Conservation (phyloP, 2,888 invertebrate genomes). For the Idaea biselata region DNA sequence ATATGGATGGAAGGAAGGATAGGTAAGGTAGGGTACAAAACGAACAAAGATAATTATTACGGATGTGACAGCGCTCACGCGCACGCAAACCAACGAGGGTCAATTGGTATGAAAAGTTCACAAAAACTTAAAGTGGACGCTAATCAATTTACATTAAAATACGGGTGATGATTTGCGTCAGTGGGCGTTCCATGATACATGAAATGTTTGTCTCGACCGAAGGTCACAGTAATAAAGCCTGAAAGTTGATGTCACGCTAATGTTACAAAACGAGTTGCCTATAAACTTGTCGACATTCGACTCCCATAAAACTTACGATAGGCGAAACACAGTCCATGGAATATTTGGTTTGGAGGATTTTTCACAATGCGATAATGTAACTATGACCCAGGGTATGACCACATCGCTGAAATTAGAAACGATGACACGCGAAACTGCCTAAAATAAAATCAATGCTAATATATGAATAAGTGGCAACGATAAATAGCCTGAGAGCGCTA, state of each 20-base stretch:
- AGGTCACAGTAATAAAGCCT: constrained; percentile 29
- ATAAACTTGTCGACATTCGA: background rate
- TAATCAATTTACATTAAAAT: constrained; percentile 63
- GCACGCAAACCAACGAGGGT: constrained; percentile 52
- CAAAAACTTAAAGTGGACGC: constrained; percentile 61
- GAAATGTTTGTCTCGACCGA: constrained; percentile 32
- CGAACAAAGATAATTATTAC: constrained; percentile 9
- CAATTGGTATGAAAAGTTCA: constrained; percentile 65
- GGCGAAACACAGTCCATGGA: background rate
- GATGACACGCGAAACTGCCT: constrained; percentile 34
- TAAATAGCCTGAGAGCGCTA: constrained; percentile 23
- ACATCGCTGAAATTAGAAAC: constrained; percentile 47
- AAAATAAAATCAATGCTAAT: constrained; percentile 32
- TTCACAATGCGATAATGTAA: background rate
- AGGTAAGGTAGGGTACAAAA: background rate
- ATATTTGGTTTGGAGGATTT: background rate
- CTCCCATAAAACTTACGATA: background rate
- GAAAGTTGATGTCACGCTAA: background rate
- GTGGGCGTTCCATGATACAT: constrained; percentile 48
- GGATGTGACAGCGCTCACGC: constrained; percentile 52
- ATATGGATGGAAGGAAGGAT: no score
- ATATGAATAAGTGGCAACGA: constrained; percentile 43
- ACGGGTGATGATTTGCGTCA: constrained; percentile 63
- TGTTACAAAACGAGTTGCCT: background rate
- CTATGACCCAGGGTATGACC: constrained; percentile 26